Conservation (phyloP, 2,888 invertebrate species). For the Vesta saturnalis region DNA sequence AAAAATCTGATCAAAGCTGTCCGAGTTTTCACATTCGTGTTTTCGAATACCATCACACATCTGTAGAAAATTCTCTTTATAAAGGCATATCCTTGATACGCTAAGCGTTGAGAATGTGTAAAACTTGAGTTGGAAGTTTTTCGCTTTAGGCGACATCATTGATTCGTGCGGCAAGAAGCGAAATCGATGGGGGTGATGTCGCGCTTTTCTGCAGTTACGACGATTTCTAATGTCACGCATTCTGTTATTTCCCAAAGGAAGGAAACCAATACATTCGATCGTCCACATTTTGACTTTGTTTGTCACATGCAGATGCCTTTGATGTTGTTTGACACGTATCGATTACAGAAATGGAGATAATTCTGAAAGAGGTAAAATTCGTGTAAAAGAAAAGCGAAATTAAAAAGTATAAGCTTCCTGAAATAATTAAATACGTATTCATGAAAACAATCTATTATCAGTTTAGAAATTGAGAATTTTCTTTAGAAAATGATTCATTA, state of each 20-base stretch:
- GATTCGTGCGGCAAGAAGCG: constrained; percentile 25
- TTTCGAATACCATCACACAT: constrained; percentile 14
- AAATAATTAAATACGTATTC: constrained; percentile 11
- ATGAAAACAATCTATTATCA: background rate
- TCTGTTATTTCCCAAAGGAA: constrained; percentile 42
- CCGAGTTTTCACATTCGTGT: background rate
- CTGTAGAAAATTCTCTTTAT: constrained; percentile 32
- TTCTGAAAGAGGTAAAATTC: constrained; percentile 10
- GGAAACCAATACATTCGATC: constrained; percentile 33
- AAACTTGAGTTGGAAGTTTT: constrained; percentile 24
- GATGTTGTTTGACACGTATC: background rate
- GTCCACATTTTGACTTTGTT: constrained; percentile 35
- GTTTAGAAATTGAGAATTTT: background rate
- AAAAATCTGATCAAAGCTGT: background rate
- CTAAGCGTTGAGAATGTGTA: constrained; percentile 32
- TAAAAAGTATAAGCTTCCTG: too few species aligned
- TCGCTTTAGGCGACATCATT: constrained; percentile 29
- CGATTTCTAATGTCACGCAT: constrained; percentile 40
- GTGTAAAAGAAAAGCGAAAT: background rate
- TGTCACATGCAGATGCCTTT: constrained; percentile 39
- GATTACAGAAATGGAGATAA: too few species aligned
- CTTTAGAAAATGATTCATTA: background rate
- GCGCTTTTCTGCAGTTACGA: constrained; percentile 30
- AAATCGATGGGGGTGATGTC: constrained; percentile 33
- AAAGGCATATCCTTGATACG: constrained; percentile 33